These are phyloP conservation scores for Mellivora capensis DNA, from an alignment of 2,113 vertebrate genomes.

Conservation along the genomic window DNA sequence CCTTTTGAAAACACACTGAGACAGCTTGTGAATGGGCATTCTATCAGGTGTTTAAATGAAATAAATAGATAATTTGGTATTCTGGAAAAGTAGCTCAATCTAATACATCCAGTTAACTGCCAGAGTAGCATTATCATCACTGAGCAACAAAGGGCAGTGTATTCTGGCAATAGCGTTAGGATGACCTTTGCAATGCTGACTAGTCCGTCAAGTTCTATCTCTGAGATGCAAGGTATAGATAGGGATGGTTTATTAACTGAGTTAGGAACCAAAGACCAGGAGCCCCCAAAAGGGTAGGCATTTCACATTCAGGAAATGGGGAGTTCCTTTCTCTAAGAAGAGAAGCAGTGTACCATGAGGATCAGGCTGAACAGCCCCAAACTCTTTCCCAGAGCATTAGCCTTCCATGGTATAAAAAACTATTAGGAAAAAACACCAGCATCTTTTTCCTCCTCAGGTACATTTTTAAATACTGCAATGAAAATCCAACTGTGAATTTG, in stretches of 20 bases:
- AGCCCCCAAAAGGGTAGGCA: conserved; percentile 33
- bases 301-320: conserved; percentile 44
- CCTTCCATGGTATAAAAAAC: background rate
- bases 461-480: background rate
- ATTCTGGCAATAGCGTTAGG: conserved; percentile 73
- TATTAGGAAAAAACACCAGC: background rate
- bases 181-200: conserved; percentile 77
- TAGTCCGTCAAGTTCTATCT: conserved; percentile 77
- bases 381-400: background rate
- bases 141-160: conserved; percentile 73
- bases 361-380: background rate
- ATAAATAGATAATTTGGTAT: conserved; percentile 36
- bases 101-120: conserved; percentile 57
- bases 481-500: background rate
- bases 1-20: conserved; percentile 47
- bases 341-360: background rate
- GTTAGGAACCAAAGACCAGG: conserved; percentile 41
- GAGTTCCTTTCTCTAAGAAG: background rate
- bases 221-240: conserved; percentile 65
- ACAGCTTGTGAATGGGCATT: conserved; percentile 29
- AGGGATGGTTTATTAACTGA: conserved; percentile 71
- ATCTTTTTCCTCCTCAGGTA: background rate
- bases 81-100: conserved; percentile 52
- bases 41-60: conserved; percentile 52
- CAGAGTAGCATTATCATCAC: conserved; percentile 65